Evolutionary conservation across 1,140 invertebrate genomes (phyloP).

Genomic region (Stegodyphus dumicola): DNA sequence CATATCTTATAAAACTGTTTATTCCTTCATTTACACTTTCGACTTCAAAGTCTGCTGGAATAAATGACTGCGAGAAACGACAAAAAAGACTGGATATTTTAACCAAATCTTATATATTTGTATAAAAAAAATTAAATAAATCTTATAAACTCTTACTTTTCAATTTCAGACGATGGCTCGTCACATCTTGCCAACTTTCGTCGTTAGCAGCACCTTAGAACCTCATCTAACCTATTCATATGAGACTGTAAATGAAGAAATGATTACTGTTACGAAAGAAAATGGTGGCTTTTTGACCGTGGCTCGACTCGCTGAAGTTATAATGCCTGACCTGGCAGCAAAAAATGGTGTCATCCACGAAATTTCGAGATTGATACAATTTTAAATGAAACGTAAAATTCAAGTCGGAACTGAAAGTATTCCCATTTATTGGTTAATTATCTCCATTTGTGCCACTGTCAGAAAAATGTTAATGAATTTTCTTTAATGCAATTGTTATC

Average conservation of each 20-base stretch:
- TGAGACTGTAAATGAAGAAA: neutral
- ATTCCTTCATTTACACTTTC: no score
- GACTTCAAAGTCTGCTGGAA: no score
- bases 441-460: no score
- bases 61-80: no score
- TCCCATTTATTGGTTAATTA: no score
- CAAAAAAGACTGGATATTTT: no score
- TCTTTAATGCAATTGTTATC: no score
- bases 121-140: no score
- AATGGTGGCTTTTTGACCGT: constrained; percentile 14
- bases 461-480: no score
- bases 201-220: constrained; percentile 28
- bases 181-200: constrained; percentile 14
- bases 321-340: neutral
- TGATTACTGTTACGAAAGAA: constrained; percentile 25
- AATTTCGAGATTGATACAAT: constrained; percentile 30
- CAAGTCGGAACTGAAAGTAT: neutral
- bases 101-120: no score
- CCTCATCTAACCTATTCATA: constrained; percentile 16
- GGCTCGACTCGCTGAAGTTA: constrained; percentile 19
- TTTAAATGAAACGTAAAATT: neutral
- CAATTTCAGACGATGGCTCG: constrained; percentile 21
- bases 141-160: neutral
- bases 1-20: no score
- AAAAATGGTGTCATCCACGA: constrained; percentile 31